phyloP scores from a whole-genome alignment of 2,113 vertebrate genomes.

The Egretta garzetta region DNA sequence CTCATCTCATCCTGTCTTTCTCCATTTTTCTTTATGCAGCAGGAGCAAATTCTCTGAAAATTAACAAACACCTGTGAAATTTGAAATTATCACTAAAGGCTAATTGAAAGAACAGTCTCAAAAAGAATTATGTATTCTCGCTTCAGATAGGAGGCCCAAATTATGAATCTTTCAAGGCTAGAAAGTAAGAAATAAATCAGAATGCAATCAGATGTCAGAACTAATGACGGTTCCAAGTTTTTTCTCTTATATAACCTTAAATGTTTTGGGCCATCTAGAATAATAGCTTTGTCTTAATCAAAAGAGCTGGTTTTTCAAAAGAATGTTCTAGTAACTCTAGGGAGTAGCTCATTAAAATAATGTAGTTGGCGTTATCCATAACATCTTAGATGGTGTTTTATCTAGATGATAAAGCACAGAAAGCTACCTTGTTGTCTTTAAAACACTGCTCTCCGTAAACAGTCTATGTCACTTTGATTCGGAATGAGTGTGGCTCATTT shows the following conservation, averaged over 20 bases:
- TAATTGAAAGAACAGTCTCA: conserved; percentile 58
- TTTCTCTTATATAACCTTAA: conserved; percentile 3
- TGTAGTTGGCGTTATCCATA: not conserved
- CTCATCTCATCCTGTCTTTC: not conserved
- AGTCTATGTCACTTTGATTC: not conserved
- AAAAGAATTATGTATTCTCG: conserved; percentile 55
- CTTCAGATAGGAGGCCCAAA: conserved; percentile 51
- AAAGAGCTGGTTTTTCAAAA: not conserved
- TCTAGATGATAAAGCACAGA: not conserved
- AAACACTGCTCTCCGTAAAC: not conserved
- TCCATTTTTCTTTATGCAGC: conserved; percentile 2
- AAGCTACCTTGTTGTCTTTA: not conserved
- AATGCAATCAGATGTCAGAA: conserved; percentile 62
- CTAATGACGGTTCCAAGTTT: conserved; percentile 35
- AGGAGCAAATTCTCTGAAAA: conserved; percentile 49
- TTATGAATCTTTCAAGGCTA: conserved; percentile 41
- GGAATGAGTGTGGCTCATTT: not conserved
- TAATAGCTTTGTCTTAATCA: conserved; percentile 9
- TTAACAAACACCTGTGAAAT: conserved; percentile 48
- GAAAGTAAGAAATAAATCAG: conserved; percentile 52
- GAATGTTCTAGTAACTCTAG: not conserved
- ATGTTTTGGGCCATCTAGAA: not conserved
- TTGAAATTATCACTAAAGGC: conserved; percentile 50
- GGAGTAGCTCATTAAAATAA: not conserved
- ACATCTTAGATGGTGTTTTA: not conserved